Conservation (phyloP, 2,797 vertebrate species). For the Pseudomugil gertrudae region DNA sequence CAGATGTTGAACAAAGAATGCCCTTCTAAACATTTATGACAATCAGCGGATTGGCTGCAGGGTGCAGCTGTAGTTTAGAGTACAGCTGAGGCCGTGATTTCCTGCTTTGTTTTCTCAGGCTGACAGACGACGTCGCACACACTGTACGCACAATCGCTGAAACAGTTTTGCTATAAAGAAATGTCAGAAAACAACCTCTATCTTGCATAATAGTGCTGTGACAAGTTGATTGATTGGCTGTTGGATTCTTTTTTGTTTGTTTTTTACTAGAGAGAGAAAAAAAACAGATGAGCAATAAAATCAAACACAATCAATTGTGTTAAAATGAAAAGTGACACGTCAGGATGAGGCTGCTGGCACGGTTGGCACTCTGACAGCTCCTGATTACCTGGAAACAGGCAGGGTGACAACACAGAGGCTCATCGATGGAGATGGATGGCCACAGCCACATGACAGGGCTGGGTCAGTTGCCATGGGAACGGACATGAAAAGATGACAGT, state of each 20-base stretch:
- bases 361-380: slow-evolving; percentile 51
- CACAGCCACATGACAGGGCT: slow-evolving; percentile 34
- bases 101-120: slow-evolving; percentile 20
- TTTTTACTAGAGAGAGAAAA: slow-evolving; percentile 1
- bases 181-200: slow-evolving; percentile 5
- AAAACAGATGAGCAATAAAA: slow-evolving; percentile 27
- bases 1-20: slow-evolving; percentile 66
- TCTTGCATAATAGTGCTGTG: not conserved
- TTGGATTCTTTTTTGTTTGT: not conserved
- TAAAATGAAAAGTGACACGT: slow-evolving; percentile 46
- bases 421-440: slow-evolving; percentile 37
- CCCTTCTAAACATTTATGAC: slow-evolving; percentile 62
- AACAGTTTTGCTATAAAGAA: not conserved
- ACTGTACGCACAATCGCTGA: slow-evolving; percentile 18
- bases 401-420: slow-evolving; percentile 14
- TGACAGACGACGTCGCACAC: not conserved
- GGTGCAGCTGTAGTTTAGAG: slow-evolving; percentile 61
- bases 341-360: slow-evolving; percentile 34
- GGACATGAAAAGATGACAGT: slow-evolving; percentile 4
- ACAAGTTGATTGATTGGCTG: slow-evolving; percentile 7
- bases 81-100: slow-evolving; percentile 30
- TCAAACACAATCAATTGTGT: slow-evolving; percentile 28
- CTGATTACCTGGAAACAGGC: slow-evolving; percentile 50
- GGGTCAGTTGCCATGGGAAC: slow-evolving; percentile 63
- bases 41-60: slow-evolving; percentile 41